A percentile compares a stretch with the other conserved stretches of the same genome.
phyloP scores from a whole-genome alignment of 2,113 vertebrate species.

The Ctenomys sociabilis region DNA sequence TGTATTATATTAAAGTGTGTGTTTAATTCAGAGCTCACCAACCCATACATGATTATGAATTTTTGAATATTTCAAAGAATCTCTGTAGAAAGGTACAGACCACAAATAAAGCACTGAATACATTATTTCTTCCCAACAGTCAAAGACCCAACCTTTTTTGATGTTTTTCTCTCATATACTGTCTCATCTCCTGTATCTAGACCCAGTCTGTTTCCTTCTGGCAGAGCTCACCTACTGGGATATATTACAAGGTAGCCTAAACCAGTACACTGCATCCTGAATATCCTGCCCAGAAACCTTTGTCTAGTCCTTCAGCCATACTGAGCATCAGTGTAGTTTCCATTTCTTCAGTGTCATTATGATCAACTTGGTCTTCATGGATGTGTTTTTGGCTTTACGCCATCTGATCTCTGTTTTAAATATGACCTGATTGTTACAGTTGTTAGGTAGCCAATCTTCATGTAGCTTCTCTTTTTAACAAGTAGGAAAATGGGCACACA shows the following conservation, averaged over 20 bases:
- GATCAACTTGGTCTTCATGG: not conserved
- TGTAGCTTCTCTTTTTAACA: not conserved
- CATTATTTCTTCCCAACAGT: not conserved
- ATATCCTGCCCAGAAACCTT: not conserved
- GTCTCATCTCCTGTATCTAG: not conserved
- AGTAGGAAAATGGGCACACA: not conserved
- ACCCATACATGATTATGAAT: not conserved
- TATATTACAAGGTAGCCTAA: not conserved
- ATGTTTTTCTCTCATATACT: not conserved
- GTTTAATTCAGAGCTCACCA: not conserved
- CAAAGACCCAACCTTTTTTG: not conserved
- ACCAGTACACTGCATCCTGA: not conserved
- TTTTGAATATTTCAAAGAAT: conserved; percentile 8
- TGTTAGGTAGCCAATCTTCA: not conserved
- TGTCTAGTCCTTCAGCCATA: not conserved
- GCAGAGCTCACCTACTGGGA: not conserved
- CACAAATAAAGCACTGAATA: not conserved
- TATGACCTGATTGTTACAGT: not conserved
- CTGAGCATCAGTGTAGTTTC: not conserved
- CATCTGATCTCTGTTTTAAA: not conserved
- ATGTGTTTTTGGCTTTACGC: not conserved
- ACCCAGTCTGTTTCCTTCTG: not conserved
- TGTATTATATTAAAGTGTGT: not conserved
- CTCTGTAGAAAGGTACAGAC: not conserved
- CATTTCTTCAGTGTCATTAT: not conserved